Base-by-base conservation (phyloP, 1,140 invertebrate species). In the Uloborus diversus region DNA sequence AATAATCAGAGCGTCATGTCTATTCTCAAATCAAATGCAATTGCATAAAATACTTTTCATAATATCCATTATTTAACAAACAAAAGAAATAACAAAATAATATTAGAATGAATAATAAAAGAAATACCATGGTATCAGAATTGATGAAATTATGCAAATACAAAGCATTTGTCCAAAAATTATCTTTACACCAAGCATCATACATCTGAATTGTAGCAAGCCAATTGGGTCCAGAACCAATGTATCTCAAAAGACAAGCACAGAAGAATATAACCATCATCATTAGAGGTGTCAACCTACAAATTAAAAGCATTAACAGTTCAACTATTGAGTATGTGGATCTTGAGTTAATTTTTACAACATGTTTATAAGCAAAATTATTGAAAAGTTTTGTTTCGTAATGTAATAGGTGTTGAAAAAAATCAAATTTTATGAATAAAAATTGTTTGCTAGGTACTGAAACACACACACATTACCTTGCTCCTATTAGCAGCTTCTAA, bases 141-240 rank as follows among this genome's bases (percentile, higher is more conserved):
- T 84, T 75, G 25, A 85, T 53, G 51, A 86, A 83, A 76, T 86
- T 86, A 17, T 84, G 83, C 9, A 85, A 33, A 57, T 85, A 85
- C 1, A 84, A 56, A 0, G 81, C 49, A 65, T 86, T 86, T 9
- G 82, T 69, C 84, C 84, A 86, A 84, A 85, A 85, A 64, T 84
- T 83, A 9, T 81, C 65, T 47, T 79, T 75, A 65, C 85, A 86
- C 84, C 84, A 84, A 0, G 14, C 17, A 42, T 85, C 82, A 33
- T 81, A 85, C 82, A 84, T 85, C 27, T 42, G 28, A 23, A 82
- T 85, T 11, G 61, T 66, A 3, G 62, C 37, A 0, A 69, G n/a
- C 84, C 84, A 85, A 17, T 70, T 56, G 2, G 84, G 84, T 17
- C 84, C 84, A n/a, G 59, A 37, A n/a, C 81, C 81, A 9, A 84